Base-by-base conservation (phyloP, 2,888 invertebrate genomes). In the Chelonus formosanus region DNA sequence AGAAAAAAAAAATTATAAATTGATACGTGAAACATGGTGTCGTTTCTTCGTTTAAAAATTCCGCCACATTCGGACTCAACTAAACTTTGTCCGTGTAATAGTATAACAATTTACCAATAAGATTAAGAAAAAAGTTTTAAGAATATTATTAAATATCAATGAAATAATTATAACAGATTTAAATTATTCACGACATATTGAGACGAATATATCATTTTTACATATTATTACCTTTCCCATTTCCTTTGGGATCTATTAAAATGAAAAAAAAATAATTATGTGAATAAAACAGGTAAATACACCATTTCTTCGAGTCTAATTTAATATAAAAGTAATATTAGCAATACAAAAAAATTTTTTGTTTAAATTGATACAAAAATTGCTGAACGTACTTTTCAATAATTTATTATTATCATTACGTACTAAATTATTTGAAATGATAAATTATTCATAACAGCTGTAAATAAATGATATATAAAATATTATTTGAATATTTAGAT, bases 81-180 rank as follows among this genome's bases (percentile, higher is more conserved):
- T 73, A 75, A 76, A 71, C 74, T 72, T 74, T 73, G 73, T 75
- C 74, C 73, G 73, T 74, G 73, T 73, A 71, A 60, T 74, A 75
- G 71, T 72, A 70, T 76, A 75, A 73, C 71, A 67, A 48, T 48
- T 31, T 48, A 48, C 48, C 31, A 67, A 61, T 45, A 71, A 62
- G 67, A 68, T 70, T 32, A 56, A 54, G 48, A 36, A 61, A 61
- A 56, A 47, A 45, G 8, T 55, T 57, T 36, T 31, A 47, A 7
- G 48, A 63, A 54, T 54, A 54, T 52, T 61, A 47, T 60, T 47
- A 67, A 70, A 63, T 61, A 70, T 72, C 69, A 77, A 71, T 73
- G 20, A 20, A 73, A 75, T 76, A 72, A 75, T 75, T 74, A 75
- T 73, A 73, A 73, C 71, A 73, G 74, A 72, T 74, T 73, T 71